A percentile compares a stretch with the other conserved stretches of the same genome.
These are phyloP conservation scores for Dipodomys spectabilis DNA, from an alignment of 2,113 vertebrate genomes.

Conservation along the genomic window DNA sequence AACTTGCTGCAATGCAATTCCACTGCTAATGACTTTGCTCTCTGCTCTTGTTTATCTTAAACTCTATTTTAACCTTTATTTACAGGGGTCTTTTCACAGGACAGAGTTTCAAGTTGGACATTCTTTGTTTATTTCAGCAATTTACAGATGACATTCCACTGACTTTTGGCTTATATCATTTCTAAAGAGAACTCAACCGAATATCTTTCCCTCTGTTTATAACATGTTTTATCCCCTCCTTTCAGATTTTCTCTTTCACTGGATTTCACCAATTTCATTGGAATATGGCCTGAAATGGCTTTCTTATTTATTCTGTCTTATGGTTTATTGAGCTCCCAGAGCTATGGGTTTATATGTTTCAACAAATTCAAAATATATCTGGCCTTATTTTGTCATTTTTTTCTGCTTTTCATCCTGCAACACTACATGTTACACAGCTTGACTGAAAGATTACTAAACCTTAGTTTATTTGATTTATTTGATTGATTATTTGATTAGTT, in stretches of 20 bases:
- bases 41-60: slow-evolving; percentile 24
- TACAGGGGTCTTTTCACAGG: background rate
- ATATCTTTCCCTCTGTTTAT: background rate
- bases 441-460: background rate
- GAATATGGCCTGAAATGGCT: background rate
- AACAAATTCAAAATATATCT: slow-evolving; percentile 11
- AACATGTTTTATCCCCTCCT: background rate
- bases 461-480: background rate
- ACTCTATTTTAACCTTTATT: background rate
- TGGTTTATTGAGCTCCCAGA: background rate
- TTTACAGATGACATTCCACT: background rate
- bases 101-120: background rate
- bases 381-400: background rate
- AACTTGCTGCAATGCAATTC: background rate
- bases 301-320: background rate
- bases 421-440: background rate
- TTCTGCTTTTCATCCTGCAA: slow-evolving; percentile 16
- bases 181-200: background rate
- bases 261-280: slow-evolving; percentile 34
- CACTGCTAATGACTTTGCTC: background rate
- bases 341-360: slow-evolving; percentile 19
- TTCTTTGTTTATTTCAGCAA: background rate
- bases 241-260: background rate
- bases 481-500: background rate
- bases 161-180: background rate